Percentiles rank a stretch among this genome's conserved stretches.
These are phyloP conservation scores for Tetramorium parvispinum DNA, from an alignment of 1,140 invertebrate genomes.

Conservation along the genomic window DNA sequence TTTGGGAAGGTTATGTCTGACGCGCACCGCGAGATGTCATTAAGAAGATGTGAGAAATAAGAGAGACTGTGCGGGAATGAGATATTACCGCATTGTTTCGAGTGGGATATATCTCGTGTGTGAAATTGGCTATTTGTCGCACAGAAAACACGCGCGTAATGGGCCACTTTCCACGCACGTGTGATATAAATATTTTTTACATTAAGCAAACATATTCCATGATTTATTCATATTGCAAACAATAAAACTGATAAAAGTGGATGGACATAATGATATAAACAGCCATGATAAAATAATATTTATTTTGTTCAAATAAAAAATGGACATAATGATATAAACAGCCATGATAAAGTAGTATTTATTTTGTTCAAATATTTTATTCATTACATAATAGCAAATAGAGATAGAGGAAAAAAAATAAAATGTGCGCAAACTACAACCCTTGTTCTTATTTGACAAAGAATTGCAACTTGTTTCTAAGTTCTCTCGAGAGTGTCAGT, in stretches of 20 bases:
- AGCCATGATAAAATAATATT: neutral
- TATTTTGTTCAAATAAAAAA: neutral
- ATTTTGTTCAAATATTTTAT: neutral
- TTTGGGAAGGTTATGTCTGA: too few relatives aligned
- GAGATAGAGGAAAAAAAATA: neutral
- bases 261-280: neutral
- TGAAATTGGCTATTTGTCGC: too few relatives aligned
- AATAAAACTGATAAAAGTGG: neutral
- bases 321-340: neutral
- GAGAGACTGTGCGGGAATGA: too few relatives aligned
- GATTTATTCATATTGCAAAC: neutral
- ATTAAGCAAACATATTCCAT: neutral
- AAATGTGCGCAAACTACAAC: neutral
- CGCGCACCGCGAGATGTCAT: too few relatives aligned
- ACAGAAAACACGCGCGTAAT: too few relatives aligned
- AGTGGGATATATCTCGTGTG: too few relatives aligned
- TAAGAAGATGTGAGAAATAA: too few relatives aligned
- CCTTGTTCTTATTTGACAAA: neutral
- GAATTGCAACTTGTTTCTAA: constrained; percentile 37
- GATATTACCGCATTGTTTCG: too few relatives aligned
- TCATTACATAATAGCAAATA: neutral
- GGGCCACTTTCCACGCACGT: too few relatives aligned
- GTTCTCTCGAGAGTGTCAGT: constrained; percentile 23
- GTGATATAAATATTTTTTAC: neutral
- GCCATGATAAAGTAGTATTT: neutral